A percentile compares a stretch with the other conserved stretches of the same genome.
phyloP scores from a whole-genome alignment of 2,797 vertebrate genomes.

The Propithecus perrieri region DNA sequence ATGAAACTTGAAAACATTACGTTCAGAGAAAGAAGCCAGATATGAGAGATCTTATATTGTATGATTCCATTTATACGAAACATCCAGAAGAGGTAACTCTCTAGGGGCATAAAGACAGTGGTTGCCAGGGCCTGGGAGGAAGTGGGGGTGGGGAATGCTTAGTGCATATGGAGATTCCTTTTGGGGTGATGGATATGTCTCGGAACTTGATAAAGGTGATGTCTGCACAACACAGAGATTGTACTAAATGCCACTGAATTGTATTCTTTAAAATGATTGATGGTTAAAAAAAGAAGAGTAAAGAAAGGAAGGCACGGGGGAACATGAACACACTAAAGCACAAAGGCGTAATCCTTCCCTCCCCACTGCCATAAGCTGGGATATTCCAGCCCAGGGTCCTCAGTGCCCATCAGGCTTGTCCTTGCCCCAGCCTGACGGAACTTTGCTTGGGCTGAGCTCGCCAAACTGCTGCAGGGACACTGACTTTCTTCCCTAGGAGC shows the following conservation, averaged over 20 bases:
- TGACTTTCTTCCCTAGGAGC: background rate
- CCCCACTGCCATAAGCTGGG: accelerated
- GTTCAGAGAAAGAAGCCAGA: background rate
- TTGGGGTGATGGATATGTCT: background rate
- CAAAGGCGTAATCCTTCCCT: background rate
- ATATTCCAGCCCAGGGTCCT: background rate
- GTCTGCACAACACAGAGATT: background rate
- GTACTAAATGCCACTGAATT: background rate
- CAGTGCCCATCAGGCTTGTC: background rate
- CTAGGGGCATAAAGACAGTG: background rate
- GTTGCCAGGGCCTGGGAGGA: background rate
- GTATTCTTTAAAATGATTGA: background rate
- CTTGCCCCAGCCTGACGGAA: background rate
- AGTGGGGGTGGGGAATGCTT: background rate
- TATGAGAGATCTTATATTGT: background rate
- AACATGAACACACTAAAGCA: background rate
- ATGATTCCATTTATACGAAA: background rate
- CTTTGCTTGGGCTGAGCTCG: background rate
- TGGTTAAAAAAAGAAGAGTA: background rate
- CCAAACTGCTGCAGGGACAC: background rate
- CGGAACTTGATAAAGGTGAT: background rate
- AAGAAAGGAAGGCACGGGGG: background rate
- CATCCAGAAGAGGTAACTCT: background rate
- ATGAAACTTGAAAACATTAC: background rate
- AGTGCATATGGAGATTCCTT: background rate